Conservation (phyloP, 92 coral and sea anemone species). For the Porites evermanni region DNA sequence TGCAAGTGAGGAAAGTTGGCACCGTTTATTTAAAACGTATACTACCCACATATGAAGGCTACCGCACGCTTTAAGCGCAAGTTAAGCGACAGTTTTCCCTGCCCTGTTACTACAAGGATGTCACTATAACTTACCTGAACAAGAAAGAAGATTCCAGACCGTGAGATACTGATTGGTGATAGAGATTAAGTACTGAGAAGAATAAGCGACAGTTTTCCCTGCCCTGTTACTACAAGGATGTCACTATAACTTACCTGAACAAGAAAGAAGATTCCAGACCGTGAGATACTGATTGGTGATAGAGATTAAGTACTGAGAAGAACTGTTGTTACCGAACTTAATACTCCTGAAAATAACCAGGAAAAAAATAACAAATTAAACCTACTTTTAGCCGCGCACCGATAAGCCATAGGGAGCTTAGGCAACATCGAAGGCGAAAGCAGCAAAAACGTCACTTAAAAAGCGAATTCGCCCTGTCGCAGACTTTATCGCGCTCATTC, state of each 20-base stretch:
- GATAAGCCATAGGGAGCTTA: no score
- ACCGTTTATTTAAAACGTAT: no score
- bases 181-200: constrained; percentile 76
- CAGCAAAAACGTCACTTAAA: no score
- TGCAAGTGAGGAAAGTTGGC: no score
- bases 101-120: no score
- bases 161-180: constrained; percentile 69
- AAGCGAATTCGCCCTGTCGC: no score
- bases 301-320: constrained; percentile 76
- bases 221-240: no score
- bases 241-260: constrained; percentile 63
- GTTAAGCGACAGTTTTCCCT: no score
- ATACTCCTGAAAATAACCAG: constrained; percentile 46
- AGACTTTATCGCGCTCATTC: no score
- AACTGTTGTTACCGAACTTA: constrained; percentile 72
- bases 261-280: constrained; percentile 85
- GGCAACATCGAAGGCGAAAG: no score
- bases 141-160: constrained; percentile 85
- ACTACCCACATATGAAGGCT: no score
- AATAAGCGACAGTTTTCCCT: neutral
- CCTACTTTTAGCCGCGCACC: neutral
- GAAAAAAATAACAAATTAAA: neutral
- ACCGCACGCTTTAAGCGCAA: no score
- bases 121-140: constrained; percentile 63
- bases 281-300: constrained; percentile 69